Conservation (phyloP, 2,113 vertebrate species). For the Promerops cafer region DNA sequence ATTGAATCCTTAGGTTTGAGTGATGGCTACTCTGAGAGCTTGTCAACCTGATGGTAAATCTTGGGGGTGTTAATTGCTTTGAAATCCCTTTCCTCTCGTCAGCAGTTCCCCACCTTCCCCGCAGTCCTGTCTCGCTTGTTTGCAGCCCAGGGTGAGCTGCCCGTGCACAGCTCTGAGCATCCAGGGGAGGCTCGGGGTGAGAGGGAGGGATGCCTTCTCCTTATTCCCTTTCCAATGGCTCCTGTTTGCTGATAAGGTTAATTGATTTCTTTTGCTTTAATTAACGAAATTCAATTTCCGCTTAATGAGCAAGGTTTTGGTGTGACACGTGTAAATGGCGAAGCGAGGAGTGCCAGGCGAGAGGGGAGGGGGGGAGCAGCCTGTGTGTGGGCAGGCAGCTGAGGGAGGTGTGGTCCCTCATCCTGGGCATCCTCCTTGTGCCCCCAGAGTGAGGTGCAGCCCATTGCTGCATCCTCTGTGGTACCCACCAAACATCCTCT, state of each 20-base stretch:
- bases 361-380: not conserved
- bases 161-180: not conserved
- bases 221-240: conserved; percentile 61
- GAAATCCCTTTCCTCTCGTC: not conserved
- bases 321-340: conserved; percentile 53
- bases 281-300: conserved; percentile 75
- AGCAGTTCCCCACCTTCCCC: not conserved
- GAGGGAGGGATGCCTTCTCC: not conserved
- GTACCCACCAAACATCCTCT: not conserved
- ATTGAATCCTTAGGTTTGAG: conserved; percentile 54
- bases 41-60: conserved; percentile 40
- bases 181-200: not conserved
- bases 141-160: not conserved
- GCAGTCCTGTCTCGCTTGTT: not conserved
- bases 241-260: conserved; percentile 69
- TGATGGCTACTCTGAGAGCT: conserved; percentile 50
- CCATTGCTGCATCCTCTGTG: not conserved
- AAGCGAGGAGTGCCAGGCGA: conserved; percentile 7
- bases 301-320: conserved; percentile 66
- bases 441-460: not conserved
- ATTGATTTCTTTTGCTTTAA: conserved; percentile 81
- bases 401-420: not conserved
- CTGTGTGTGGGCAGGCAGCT: not conserved
- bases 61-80: conserved; percentile 27
- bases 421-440: not conserved